Evolutionary conservation across 2,888 invertebrate genomes (phyloP).

Genomic region (Aethes cnicana): DNA sequence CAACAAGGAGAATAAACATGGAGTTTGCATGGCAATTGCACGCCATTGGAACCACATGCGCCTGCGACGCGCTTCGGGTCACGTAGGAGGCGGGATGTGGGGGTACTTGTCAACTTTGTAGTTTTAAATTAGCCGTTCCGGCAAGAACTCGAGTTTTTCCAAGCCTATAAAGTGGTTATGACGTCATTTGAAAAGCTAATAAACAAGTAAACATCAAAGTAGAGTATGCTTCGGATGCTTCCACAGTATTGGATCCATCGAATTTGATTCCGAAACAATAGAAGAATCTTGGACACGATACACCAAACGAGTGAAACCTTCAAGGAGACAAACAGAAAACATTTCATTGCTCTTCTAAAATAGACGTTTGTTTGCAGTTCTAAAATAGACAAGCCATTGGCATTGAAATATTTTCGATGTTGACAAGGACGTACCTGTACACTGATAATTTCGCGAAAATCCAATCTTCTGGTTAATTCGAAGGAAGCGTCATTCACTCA

Average conservation of each 20-base stretch:
- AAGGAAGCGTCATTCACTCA: no score
- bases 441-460: no score
- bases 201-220: no score
- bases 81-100: slow-evolving; percentile 15
- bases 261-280: no score
- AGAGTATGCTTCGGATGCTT: no score
- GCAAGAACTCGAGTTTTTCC: no score
- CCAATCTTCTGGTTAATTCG: no score
- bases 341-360: slow-evolving; percentile 10
- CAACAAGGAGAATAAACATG: slow-evolving; percentile 11
- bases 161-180: no score
- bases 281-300: no score
- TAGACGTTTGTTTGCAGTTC: slow-evolving; percentile 8
- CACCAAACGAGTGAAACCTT: not conserved
- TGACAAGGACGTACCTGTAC: slow-evolving; percentile 16
- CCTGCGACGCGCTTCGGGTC: slow-evolving; percentile 11
- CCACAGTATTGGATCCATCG: no score
- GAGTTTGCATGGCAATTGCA: slow-evolving; percentile 1
- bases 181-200: no score
- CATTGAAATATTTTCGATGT: slow-evolving; percentile 22
- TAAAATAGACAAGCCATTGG: slow-evolving; percentile 19
- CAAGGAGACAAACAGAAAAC: slow-evolving; percentile 20
- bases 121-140: not conserved
- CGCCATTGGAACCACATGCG: not conserved
- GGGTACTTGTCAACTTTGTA: slow-evolving; percentile 1